Evolutionary conservation across 2,113 vertebrate genomes (phyloP).

Genomic region (Arenaria interpres): DNA sequence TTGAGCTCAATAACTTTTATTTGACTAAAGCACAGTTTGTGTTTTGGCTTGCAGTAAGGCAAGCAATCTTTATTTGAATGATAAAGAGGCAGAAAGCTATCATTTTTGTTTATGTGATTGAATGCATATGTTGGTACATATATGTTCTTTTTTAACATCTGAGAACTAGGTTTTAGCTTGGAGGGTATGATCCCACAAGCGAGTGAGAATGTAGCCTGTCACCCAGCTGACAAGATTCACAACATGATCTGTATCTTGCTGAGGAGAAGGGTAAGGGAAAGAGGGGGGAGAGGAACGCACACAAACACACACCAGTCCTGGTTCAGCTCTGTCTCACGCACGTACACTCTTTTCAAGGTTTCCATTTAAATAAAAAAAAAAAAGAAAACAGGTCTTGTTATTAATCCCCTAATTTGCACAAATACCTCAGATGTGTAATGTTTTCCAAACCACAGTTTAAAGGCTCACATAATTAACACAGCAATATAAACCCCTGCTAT

Average conservation of each 20-base stretch:
- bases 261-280: background rate
- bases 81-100: background rate
- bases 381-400: background rate
- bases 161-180: background rate
- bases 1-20: constrained; percentile 57
- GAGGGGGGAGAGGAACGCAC: background rate
- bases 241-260: rapidly evolving
- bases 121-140: background rate
- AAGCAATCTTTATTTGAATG: background rate
- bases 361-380: background rate
- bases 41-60: background rate
- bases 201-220: background rate
- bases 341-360: background rate
- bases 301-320: background rate
- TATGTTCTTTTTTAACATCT: background rate
- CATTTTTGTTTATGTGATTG: background rate
- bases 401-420: constrained; percentile 49
- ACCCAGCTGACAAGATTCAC: background rate
- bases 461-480: constrained; percentile 30
- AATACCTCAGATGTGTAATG: constrained; percentile 13
- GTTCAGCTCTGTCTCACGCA: background rate
- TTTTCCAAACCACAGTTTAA: constrained; percentile 55
- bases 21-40: background rate
- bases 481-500: background rate
- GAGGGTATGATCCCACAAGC: background rate